Evolutionary conservation across 2,113 vertebrate species (phyloP).

Genomic region (Odocoileus hemionus): DNA sequence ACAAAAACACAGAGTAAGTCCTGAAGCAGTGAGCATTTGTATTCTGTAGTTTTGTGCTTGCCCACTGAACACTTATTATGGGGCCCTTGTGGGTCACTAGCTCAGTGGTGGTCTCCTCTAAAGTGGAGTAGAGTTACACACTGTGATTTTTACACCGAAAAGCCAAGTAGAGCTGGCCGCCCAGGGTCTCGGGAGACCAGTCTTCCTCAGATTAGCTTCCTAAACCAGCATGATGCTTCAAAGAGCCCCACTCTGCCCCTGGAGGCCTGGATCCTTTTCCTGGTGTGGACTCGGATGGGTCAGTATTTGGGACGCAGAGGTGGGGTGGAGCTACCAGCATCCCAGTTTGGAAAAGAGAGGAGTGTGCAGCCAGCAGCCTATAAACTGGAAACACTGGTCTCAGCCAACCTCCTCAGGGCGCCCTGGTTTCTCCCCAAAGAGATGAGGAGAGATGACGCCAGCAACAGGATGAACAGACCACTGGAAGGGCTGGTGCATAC

Average conservation of each 20-base stretch:
- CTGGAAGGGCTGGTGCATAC: constrained; percentile 52
- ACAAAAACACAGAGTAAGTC: background rate
- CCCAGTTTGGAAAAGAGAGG: constrained; percentile 25
- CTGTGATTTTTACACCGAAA: constrained; percentile 74
- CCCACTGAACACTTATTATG: background rate
- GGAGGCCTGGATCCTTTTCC: background rate
- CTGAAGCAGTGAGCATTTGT: background rate
- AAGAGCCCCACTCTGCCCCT: constrained; percentile 43
- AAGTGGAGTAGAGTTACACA: constrained; percentile 56
- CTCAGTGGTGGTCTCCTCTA: background rate
- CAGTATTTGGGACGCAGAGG: background rate
- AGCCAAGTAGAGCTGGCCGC: constrained; percentile 60
- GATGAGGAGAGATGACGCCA: background rate
- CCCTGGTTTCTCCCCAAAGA: constrained; percentile 51
- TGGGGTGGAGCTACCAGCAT: constrained; percentile 27
- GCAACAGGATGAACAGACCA: background rate
- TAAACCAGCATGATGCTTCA: constrained; percentile 65
- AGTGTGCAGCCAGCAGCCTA: constrained; percentile 54
- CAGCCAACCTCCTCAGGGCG: constrained; percentile 58
- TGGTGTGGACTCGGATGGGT: background rate
- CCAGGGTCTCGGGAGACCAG: constrained; percentile 40
- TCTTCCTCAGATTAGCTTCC: constrained; percentile 38
- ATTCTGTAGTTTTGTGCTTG: background rate
- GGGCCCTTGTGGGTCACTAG: background rate
- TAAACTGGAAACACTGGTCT: constrained; percentile 54